Base-by-base conservation (phyloP, 2,797 vertebrate species). In the Synaphobranchus kaupii region DNA sequence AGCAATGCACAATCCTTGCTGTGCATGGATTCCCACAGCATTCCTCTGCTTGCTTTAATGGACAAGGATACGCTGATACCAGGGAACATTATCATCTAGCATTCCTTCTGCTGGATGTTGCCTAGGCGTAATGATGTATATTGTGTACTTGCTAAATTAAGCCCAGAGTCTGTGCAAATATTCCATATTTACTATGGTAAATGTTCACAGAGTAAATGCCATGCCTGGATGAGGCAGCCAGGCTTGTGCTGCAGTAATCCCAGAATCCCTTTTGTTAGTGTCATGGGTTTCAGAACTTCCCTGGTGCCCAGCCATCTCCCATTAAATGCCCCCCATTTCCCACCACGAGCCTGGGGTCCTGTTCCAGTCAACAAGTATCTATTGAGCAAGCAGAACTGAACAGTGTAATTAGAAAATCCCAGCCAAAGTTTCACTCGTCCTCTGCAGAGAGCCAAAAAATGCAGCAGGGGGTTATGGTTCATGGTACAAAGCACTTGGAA, bases 341-440 rank as follows among this genome's bases (percentile, higher is more conserved):
- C 52, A 68, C 48, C 50, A 85, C 85, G 83, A 84, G 66, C 47
- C 22, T 86, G 13, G 52, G 85, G 28, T 81, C 84, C 87, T 89
- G 71, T 22, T 85, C 63, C 66, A 78, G 78, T 78, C 85, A 93
- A 92, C 92, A 93, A 90, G 80, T 88, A 7, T 87, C 89, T 78
- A 89, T 93, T 94, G 86, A 94, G 92, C 60, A 89, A 44, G 76
- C 84, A 78, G 5, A 87, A 88, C 90, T 91, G 90, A 92, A 90
- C 91, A 93, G 91, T 91, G 88, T 91, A 86, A 88, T 60, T 81
- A 89, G 54, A 88, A 90, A 87, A 88, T 89, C 89, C 22, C 66
- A 90, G 90, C 91, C 90, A 88, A 88, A 88, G 91, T 86, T 88
- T 89, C 89, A 87, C 84, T 78, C 25, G 48, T 54, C 78, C 80